Evolutionary conservation across 2,888 invertebrate genomes (phyloP).

Genomic region (Rhodophaea formosa): DNA sequence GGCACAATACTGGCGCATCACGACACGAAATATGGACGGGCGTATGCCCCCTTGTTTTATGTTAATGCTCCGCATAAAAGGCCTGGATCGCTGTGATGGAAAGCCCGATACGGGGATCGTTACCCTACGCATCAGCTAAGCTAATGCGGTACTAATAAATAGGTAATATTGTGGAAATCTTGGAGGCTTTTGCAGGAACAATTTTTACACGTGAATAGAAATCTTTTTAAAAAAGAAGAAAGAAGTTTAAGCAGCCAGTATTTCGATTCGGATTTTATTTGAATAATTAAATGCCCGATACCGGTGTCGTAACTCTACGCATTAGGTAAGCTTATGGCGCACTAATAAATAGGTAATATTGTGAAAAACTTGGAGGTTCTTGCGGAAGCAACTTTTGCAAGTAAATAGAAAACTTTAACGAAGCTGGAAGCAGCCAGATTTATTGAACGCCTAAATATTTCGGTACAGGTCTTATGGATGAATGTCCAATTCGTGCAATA

Average conservation of each 20-base stretch:
- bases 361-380: background rate
- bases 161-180: background rate
- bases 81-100: slow-evolving; percentile 64
- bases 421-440: too few relatives aligned
- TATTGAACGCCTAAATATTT: too few relatives aligned
- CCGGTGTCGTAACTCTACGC: slow-evolving; percentile 26
- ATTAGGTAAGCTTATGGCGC: slow-evolving; percentile 20
- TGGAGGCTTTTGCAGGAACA: background rate
- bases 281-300: slow-evolving; percentile 67
- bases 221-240: too few relatives aligned
- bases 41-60: slow-evolving; percentile 73
- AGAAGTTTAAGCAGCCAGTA: too few relatives aligned
- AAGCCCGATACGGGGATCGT: slow-evolving; percentile 54
- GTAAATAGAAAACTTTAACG: too few relatives aligned
- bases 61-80: slow-evolving; percentile 71
- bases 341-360: background rate
- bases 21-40: slow-evolving; percentile 76
- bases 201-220: too few relatives aligned
- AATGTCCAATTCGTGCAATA: too few relatives aligned
- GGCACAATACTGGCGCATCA: slow-evolving; percentile 77
- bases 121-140: slow-evolving; percentile 18
- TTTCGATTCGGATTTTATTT: too few relatives aligned
- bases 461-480: too few relatives aligned
- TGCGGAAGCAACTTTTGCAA: too few relatives aligned
- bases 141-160: slow-evolving; percentile 16